phyloP scores from a whole-genome alignment of 2,888 invertebrate genomes.

The Aporophyla lueneburgensis region DNA sequence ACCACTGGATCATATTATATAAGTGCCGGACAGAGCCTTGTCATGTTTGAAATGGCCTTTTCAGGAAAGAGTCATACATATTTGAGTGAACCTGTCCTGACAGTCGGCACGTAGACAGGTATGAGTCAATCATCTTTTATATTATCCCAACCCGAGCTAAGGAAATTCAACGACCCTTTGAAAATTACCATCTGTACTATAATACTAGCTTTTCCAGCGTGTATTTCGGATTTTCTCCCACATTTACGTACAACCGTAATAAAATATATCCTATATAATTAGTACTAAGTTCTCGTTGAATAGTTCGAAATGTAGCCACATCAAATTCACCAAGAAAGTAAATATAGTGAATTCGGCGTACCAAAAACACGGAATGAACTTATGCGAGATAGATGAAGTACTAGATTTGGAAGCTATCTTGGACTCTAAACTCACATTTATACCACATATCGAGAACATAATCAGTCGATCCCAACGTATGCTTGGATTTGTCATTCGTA shows the following conservation, averaged over 20 bases:
- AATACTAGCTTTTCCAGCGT: too few species aligned
- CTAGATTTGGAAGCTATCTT: neutral
- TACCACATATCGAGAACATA: neutral
- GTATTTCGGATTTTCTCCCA: too few species aligned
- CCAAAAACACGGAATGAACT: neutral
- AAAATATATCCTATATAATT: too few species aligned
- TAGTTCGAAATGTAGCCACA: neutral
- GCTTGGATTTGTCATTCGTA: neutral
- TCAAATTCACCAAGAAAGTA: neutral
- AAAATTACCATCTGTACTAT: neutral
- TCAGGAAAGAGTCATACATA: slow-evolving; percentile 30
- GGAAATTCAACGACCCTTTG: neutral
- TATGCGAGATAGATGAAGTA: neutral
- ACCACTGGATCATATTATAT: neutral
- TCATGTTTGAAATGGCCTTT: slow-evolving; percentile 16
- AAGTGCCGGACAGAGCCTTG: neutral
- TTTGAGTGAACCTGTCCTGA: slow-evolving; percentile 2
- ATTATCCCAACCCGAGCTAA: slow-evolving; percentile 16
- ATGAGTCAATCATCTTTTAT: slow-evolving; percentile 42
- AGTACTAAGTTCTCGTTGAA: neutral
- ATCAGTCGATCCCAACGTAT: neutral
- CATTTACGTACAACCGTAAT: too few species aligned
- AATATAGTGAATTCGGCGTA: neutral
- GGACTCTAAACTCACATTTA: neutral
- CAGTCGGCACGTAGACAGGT: slow-evolving; percentile 8